Evolutionary conservation across 2,113 vertebrate genomes (phyloP), one percentile per base, ranked within the genome.

Genomic region (Synchiropus splendidus): DNA sequence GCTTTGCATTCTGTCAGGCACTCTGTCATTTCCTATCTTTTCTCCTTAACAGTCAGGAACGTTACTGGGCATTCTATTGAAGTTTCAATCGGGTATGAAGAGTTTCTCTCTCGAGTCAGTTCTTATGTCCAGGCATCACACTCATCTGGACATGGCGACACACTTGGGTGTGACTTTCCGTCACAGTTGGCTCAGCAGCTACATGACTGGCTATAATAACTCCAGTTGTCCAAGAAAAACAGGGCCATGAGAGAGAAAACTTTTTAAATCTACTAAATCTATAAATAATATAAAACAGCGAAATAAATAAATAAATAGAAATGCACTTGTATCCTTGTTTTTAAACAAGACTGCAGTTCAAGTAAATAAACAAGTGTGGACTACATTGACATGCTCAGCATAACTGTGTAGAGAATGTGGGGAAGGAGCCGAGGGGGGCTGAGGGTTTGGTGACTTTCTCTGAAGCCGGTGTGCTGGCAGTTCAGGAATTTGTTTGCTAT

Each of bases 1-100:
- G 91, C 91, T 62, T 89, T 86, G 83, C 83, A 93, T 72, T 91
- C 90, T 1, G 91, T 90, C 79, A 85, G 54, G 51, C 75, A 80
- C 42, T 80, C 75, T 35, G 79, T 72, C 73, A 75, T 74, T 65
- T 82, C 76, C 80, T 69, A 66, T 41, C 42, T 31, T 8, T 51
- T 58, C 58, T 52, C 61, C 67, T 56, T 59, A 68, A 61, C 60
- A 14, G 48, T 6, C 17, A 17, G 44, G 36, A 4, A 38, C 3
- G 54, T 51, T 67, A 55, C 14, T 35, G 65, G 61, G 40, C 73
- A 86, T 84, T 49, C 36, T 39, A 39, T 44, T 13, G 36, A 39
- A 41, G 18, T 42, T 44, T 5, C 18, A 18, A 17, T 56, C n/a
- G 2, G 35, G 39, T 58, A 40, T n/a, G n/a, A 47, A 51, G 41